Percentiles rank a stretch among this genome's conserved stretches.
phyloP scores from a whole-genome alignment of 2,797 vertebrate species.

The Carapus acus region DNA sequence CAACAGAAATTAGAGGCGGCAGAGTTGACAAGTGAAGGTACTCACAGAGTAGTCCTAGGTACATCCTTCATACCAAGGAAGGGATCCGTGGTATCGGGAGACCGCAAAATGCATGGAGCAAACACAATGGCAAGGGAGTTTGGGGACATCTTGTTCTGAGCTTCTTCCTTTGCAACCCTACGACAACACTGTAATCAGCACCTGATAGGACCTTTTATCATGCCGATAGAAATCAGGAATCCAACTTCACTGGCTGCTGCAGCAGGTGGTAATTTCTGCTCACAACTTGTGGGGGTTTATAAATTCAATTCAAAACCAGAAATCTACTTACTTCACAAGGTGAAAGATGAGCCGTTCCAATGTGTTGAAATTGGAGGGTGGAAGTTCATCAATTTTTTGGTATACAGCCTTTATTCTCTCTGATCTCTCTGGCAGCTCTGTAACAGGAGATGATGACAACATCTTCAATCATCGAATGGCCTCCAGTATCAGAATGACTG shows the following conservation, averaged over 20 bases:
- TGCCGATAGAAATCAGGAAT: background rate
- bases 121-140: conserved; percentile 91
- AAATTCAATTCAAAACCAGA: background rate
- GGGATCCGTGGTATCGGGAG: conserved; percentile 82
- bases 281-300: background rate
- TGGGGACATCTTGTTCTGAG: conserved; percentile 90
- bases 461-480: background rate
- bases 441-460: too few relatives aligned
- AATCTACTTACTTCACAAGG: conserved; percentile 81
- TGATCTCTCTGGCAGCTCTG: conserved; percentile 85
- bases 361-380: conserved; percentile 80
- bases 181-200: conserved; percentile 25
- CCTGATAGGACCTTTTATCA: background rate
- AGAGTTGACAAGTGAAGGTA: conserved; percentile 8
- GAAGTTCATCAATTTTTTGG: conserved; percentile 85
- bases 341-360: conserved; percentile 94
- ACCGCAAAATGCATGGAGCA: conserved; percentile 89
- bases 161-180: conserved; percentile 88
- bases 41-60: conserved; percentile 90
- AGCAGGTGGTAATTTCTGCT: too few relatives aligned
- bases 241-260: background rate
- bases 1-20: background rate
- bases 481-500: background rate
- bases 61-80: conserved; percentile 91
- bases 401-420: conserved; percentile 87